A percentile compares a stretch with the other conserved stretches of the same genome.
Conservation (phyloP, 2,797 vertebrate species). For the Characodon lateralis region DNA sequence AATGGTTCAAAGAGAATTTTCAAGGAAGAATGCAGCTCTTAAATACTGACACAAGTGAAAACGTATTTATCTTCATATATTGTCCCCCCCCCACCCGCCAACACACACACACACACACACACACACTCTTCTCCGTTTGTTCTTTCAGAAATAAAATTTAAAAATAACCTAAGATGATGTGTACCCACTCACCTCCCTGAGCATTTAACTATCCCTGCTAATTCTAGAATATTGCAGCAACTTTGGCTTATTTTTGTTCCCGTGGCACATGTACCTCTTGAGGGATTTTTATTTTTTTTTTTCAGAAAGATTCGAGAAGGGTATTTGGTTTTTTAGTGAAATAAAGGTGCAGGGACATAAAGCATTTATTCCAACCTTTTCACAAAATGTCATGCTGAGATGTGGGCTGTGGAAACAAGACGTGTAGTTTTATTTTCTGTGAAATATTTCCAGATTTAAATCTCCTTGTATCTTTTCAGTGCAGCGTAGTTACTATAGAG, state of each 20-base stretch:
- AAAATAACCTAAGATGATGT: conserved; percentile 76
- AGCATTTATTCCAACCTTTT: conserved; percentile 65
- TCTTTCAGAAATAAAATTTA: conserved; percentile 60
- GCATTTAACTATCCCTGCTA: conserved; percentile 64
- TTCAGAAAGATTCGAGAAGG: conserved; percentile 67
- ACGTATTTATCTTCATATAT: background rate
- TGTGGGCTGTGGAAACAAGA: conserved; percentile 55
- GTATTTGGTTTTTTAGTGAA: conserved; percentile 56
- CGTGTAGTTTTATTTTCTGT: conserved; percentile 46
- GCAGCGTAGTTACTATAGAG: background rate
- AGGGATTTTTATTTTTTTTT: conserved; percentile 59
- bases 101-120: too few relatives aligned
- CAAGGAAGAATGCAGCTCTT: background rate
- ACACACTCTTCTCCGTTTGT: conserved; percentile 33
- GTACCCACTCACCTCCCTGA: conserved; percentile 66
- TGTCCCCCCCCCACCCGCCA: conserved; percentile 20
- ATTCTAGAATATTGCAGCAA: conserved; percentile 72
- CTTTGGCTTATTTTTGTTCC: conserved; percentile 59
- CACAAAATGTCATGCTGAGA: conserved; percentile 49
- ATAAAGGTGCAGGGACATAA: conserved; percentile 72
- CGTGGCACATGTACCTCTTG: conserved; percentile 66
- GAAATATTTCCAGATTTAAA: conserved; percentile 37
- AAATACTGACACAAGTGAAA: background rate
- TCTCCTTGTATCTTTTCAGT: conserved; percentile 10
- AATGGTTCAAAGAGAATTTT: conserved; percentile 24